A percentile compares a stretch with the other conserved stretches of the same genome.
Conservation (phyloP, 2,888 invertebrate genomes). For the Galeopsomyia nigrocyanea region DNA sequence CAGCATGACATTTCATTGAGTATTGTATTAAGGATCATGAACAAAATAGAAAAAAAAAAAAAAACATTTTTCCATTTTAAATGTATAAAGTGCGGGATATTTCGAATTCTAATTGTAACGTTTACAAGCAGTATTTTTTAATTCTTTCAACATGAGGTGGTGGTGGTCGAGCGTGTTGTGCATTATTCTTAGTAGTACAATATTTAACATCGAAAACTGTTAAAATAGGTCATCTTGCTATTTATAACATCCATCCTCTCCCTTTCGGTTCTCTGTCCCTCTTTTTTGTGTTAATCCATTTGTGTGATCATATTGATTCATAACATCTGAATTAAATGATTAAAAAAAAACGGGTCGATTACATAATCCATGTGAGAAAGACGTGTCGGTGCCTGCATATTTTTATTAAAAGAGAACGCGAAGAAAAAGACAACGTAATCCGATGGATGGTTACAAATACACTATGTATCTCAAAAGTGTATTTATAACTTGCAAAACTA, state of each 20-base stretch:
- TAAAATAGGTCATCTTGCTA: conserved; percentile 16
- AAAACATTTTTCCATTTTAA: conserved; percentile 21
- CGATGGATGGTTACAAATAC: conserved; percentile 22
- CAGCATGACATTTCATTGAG: conserved; percentile 64
- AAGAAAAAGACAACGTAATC: conserved; percentile 19
- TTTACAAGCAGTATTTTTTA: conserved; percentile 40
- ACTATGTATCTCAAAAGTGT: conserved; percentile 42
- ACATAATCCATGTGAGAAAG: conserved; percentile 27
- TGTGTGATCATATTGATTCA: conserved; percentile 18
- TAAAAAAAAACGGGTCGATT: conserved; percentile 11
- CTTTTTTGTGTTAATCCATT: conserved; percentile 24
- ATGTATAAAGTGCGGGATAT: conserved; percentile 32
- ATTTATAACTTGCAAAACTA: conserved; percentile 35
- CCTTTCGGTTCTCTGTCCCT: conserved; percentile 4
- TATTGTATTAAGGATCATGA: conserved; percentile 18
- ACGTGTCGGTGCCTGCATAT: conserved; percentile 66
- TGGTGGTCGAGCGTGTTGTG: conserved; percentile 10
- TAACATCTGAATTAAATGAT: conserved; percentile 39
- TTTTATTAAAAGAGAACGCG: conserved; percentile 40
- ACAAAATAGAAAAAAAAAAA: no score
- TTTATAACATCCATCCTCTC: conserved; percentile 12
- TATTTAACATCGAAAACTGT: conserved; percentile 33
- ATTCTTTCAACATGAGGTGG: conserved; percentile 21
- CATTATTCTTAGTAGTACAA: conserved; percentile 33
- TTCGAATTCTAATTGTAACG: conserved; percentile 31